Evolutionary conservation across 2,797 vertebrate species (phyloP).

Genomic region (Arctocebus calabarensis): DNA sequence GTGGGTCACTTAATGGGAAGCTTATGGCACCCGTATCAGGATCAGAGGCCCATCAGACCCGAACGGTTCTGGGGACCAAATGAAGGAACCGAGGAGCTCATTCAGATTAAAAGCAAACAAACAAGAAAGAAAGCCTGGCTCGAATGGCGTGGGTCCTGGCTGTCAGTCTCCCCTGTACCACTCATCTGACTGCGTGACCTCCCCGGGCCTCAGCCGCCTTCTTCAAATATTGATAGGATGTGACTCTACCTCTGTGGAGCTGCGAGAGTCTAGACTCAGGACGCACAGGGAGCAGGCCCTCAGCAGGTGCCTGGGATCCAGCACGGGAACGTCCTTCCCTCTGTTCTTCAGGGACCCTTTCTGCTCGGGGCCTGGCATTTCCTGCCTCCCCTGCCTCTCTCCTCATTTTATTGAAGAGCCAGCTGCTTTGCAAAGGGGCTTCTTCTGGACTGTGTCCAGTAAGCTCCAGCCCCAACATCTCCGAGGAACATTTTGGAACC

Average conservation of each 20-base stretch:
- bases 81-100: too few relatives aligned
- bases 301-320: not conserved
- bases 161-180: not conserved
- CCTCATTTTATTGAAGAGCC: not conserved
- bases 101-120: too few relatives aligned
- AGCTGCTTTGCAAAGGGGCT: not conserved
- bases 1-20: too few relatives aligned
- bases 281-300: not conserved
- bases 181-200: too few relatives aligned
- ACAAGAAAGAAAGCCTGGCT: not conserved
- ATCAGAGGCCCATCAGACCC: too few relatives aligned
- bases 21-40: too few relatives aligned
- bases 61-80: not conserved
- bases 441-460: not conserved
- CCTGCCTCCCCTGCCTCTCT: not conserved
- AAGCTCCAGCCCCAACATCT: not conserved
- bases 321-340: fast-evolving
- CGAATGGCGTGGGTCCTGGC: not conserved
- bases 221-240: fast-evolving
- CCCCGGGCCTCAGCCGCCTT: not conserved
- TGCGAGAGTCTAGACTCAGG: too few relatives aligned
- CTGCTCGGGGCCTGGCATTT: not conserved
- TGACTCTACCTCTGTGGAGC: not conserved
- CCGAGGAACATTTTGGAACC: not conserved
- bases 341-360: not conserved